Conservation (phyloP, 1,140 invertebrate species). For the Oryctes rhinoceros region DNA sequence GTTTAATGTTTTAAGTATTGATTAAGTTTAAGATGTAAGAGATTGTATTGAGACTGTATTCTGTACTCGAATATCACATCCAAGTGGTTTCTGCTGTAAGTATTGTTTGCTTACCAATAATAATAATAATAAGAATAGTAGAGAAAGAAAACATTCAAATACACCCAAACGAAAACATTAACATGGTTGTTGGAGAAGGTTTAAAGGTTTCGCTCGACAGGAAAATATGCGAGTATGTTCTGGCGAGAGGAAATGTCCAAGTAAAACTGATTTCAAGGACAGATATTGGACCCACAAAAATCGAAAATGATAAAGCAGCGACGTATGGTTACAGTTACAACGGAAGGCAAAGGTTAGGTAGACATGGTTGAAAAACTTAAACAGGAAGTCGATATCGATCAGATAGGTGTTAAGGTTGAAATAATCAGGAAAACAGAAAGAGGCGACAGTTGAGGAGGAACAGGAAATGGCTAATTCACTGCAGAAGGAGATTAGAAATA, state of each 20-base stretch:
- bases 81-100: too few species aligned
- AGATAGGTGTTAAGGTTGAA: not conserved
- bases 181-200: not conserved
- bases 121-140: too few species aligned
- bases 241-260: not conserved
- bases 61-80: too few species aligned
- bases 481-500: not conserved
- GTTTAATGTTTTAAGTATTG: too few species aligned
- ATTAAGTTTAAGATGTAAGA: too few species aligned
- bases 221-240: conserved; percentile 2
- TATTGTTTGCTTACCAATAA: too few species aligned
- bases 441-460: not conserved
- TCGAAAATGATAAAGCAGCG: not conserved
- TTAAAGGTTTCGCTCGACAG: not conserved
- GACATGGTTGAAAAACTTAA: not conserved
- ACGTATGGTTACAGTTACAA: not conserved
- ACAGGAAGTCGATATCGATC: not conserved
- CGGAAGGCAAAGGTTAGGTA: not conserved
- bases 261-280: not conserved
- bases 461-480: not conserved
- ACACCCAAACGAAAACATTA: not conserved
- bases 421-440: not conserved
- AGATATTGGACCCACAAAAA: not conserved
- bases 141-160: not conserved
- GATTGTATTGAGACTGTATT: too few species aligned